Conservation (phyloP, 2,797 vertebrate species). For the Xiphophorus birchmanni region DNA sequence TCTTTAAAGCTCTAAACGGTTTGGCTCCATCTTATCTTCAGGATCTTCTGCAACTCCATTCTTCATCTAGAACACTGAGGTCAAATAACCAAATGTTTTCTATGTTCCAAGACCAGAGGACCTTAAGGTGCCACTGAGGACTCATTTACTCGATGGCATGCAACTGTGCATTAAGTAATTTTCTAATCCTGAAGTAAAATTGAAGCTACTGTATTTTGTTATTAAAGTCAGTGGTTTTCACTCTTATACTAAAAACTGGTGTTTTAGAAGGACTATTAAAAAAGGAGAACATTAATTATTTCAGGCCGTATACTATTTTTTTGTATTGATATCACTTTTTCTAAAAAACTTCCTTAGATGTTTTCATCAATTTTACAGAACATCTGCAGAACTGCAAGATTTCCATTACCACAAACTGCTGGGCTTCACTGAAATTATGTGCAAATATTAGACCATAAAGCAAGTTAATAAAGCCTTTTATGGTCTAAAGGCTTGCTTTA, state of each 20-base stretch:
- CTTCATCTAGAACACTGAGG: neutral
- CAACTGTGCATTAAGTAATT: neutral
- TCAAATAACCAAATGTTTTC: no score
- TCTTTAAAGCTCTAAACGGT: neutral
- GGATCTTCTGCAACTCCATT: neutral
- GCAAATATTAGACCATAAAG: neutral
- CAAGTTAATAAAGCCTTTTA: no score
- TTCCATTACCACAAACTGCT: neutral
- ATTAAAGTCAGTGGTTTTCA: neutral
- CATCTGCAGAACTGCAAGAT: neutral
- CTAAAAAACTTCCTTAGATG: neutral
- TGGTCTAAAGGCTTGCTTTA: no score
- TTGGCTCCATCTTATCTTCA: neutral
- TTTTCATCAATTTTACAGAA: neutral
- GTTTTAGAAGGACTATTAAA: neutral
- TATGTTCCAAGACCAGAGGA: neutral
- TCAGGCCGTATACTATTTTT: neutral
- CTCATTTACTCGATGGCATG: neutral
- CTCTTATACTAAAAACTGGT: neutral
- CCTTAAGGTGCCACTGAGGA: neutral
- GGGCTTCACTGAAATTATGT: neutral
- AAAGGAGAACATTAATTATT: neutral
- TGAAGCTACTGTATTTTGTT: neutral
- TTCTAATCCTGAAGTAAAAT: neutral
- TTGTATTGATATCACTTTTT: neutral